phyloP scores from a whole-genome alignment of 2,888 invertebrate species.

The Calephelis perditalis region DNA sequence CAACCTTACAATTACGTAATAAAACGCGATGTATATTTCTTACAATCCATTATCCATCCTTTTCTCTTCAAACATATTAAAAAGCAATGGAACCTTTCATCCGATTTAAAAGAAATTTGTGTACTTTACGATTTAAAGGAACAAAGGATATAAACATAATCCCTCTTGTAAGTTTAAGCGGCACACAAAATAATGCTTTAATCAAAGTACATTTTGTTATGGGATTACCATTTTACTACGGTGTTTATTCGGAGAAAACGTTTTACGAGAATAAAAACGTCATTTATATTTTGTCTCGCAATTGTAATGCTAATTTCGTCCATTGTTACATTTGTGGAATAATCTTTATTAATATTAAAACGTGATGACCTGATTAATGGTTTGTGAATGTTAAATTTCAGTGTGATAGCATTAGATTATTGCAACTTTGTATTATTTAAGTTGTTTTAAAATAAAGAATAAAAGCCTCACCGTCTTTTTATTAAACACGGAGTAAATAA shows the following conservation, averaged over 20 bases:
- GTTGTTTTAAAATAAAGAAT: no score
- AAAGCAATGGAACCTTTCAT: no score
- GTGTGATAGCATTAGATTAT: no score
- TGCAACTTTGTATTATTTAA: no score
- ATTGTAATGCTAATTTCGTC: constrained; percentile 5
- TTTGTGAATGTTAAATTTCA: no score
- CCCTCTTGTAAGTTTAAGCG: constrained; percentile 16
- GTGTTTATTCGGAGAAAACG: constrained; percentile 16
- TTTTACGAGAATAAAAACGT: constrained; percentile 10
- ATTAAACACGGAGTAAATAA: no score
- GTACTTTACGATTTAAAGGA: constrained; percentile 1
- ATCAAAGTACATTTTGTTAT: constrained; percentile 15
- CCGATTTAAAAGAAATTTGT: constrained; percentile 4
- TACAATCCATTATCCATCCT: no score
- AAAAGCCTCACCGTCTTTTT: no score
- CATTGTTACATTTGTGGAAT: constrained; percentile 8
- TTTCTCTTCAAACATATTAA: no score
- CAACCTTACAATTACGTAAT: no score
- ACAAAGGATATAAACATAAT: constrained; percentile 13
- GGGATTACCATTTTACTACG: constrained; percentile 19
- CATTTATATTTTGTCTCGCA: constrained; percentile 8
- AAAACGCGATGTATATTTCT: no score
- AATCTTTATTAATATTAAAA: constrained; percentile 6
- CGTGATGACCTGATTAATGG: constrained; percentile 1
- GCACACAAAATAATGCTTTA: constrained; percentile 17